These are phyloP conservation scores for Luidia sarsii DNA, from an alignment of 53 echinoderm and acorn worm species.

Conservation along the genomic window DNA sequence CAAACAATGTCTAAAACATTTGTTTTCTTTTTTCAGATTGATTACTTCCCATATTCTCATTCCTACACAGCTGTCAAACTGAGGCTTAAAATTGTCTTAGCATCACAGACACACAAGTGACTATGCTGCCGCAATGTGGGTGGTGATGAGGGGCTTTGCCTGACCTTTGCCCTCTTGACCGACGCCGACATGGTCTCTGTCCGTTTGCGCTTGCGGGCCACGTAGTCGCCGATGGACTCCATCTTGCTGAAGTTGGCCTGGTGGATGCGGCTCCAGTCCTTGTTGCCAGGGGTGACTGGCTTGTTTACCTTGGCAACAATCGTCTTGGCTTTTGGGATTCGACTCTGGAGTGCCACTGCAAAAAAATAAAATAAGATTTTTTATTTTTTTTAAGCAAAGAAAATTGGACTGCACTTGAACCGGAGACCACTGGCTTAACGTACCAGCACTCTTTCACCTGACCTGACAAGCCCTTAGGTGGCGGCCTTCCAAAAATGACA, in stretches of 20 bases:
- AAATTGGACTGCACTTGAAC: too few relatives aligned
- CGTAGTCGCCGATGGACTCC: slow-evolving; percentile 96
- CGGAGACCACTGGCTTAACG: too few relatives aligned
- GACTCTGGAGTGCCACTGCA: slow-evolving; percentile 22
- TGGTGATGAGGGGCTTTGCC: too few relatives aligned
- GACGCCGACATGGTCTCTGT: slow-evolving; percentile 82
- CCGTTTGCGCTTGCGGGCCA: slow-evolving; percentile 88
- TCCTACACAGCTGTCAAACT: too few relatives aligned
- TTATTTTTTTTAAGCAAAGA: too few relatives aligned
- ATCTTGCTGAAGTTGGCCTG: slow-evolving; percentile 79
- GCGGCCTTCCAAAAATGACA: too few relatives aligned
- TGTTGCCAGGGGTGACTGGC: slow-evolving; percentile 68
- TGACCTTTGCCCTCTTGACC: slow-evolving; percentile 75
- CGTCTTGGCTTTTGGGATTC: slow-evolving; percentile 41
- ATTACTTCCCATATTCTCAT: too few relatives aligned
- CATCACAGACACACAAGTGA: too few relatives aligned
- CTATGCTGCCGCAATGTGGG: neutral
- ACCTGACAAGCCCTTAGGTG: too few relatives aligned
- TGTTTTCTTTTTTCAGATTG: too few relatives aligned
- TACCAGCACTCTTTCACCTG: too few relatives aligned
- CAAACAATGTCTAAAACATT: too few relatives aligned
- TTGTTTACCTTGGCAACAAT: slow-evolving; percentile 32
- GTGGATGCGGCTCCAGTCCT: slow-evolving; percentile 87
- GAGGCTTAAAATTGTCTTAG: neutral
- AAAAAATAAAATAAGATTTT: neutral